These are phyloP conservation scores for Sogatella furcifera DNA, from an alignment of 1,140 invertebrate species.

Conservation along the genomic window DNA sequence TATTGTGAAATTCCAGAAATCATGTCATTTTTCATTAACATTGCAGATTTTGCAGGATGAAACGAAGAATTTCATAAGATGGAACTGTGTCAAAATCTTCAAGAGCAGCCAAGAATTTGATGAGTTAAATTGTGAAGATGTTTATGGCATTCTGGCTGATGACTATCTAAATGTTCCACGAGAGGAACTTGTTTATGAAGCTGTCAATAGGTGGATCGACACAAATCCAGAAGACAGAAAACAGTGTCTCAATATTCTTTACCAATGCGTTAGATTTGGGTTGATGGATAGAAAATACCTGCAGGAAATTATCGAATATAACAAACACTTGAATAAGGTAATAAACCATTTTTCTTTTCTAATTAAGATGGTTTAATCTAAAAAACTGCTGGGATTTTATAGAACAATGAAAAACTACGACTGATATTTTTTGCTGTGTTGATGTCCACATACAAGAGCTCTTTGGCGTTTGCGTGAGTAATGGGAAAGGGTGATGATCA, in stretches of 20 bases:
- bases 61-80: slow-evolving; percentile 35
- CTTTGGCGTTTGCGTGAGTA: no score
- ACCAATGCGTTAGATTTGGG: slow-evolving; percentile 53
- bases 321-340: slow-evolving; percentile 41
- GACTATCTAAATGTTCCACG: slow-evolving; percentile 59
- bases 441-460: no score
- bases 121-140: slow-evolving; percentile 38
- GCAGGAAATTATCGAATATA: slow-evolving; percentile 41
- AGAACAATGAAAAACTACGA: no score
- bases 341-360: slow-evolving; percentile 16
- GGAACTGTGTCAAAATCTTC: slow-evolving; percentile 27
- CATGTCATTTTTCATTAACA: no score
- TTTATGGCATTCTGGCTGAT: slow-evolving; percentile 42
- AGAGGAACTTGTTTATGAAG: slow-evolving; percentile 57
- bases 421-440: no score
- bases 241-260: slow-evolving; percentile 41
- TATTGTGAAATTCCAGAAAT: no score
- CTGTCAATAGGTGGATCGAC: slow-evolving; percentile 51
- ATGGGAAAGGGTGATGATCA: no score
- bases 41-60: slow-evolving; percentile 20
- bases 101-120: slow-evolving; percentile 42
- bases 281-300: slow-evolving; percentile 52
- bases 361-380: no score
- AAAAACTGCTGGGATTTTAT: no score
- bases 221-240: slow-evolving; percentile 37